Evolutionary conservation across 2,113 vertebrate genomes (phyloP).

Genomic region (Nothoprocta pentlandii): DNA sequence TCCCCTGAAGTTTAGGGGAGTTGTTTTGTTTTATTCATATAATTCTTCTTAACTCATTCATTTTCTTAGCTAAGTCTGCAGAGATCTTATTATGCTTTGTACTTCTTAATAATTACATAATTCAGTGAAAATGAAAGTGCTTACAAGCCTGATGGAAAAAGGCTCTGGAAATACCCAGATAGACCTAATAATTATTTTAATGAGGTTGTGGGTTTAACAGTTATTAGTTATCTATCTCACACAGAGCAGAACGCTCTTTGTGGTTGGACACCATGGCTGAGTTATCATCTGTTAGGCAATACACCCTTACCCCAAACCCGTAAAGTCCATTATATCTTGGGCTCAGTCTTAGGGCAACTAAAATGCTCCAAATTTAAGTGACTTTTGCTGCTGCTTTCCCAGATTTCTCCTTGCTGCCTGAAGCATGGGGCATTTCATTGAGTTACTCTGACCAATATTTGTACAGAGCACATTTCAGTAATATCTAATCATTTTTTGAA

Average conservation of each 20-base stretch:
- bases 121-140: background rate
- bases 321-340: background rate
- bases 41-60: background rate
- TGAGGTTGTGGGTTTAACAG: background rate
- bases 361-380: background rate
- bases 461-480: background rate
- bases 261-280: background rate
- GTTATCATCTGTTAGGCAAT: background rate
- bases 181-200: background rate
- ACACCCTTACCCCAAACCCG: background rate
- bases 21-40: background rate
- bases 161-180: background rate
- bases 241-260: background rate
- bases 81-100: background rate
- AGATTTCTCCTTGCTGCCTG: background rate
- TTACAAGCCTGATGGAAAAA: background rate
- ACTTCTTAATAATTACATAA: background rate
- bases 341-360: background rate
- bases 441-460: background rate
- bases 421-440: background rate
- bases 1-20: background rate
- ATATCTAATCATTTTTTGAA: background rate
- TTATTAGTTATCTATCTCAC: background rate
- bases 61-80: background rate
- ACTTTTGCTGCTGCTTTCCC: background rate